These are phyloP conservation scores for Tursiops truncatus DNA, from an alignment of 2,113 vertebrate species.

Conservation along the genomic window DNA sequence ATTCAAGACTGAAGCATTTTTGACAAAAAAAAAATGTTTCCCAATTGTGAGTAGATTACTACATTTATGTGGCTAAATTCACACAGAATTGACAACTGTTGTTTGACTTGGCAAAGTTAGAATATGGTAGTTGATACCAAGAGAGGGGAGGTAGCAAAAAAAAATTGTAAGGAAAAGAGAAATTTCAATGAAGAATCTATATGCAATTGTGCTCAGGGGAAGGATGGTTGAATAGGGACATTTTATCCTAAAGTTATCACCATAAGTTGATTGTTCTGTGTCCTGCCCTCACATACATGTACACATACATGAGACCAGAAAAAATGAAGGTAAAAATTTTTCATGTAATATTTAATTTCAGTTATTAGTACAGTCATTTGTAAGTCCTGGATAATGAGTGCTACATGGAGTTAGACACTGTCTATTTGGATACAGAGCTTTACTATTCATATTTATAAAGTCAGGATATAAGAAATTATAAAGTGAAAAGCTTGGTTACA, in stretches of 20 bases:
- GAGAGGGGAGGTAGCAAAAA: neutral
- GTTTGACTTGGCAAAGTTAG: conserved; percentile 50
- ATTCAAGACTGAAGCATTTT: conserved; percentile 45
- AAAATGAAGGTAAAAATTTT: neutral
- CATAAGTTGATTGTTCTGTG: neutral
- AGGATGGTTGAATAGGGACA: neutral
- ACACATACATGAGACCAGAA: neutral
- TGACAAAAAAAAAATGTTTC: conserved; percentile 20
- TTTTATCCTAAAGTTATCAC: neutral
- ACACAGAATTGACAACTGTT: conserved; percentile 53
- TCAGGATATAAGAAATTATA: neutral
- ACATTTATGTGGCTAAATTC: neutral
- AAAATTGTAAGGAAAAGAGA: neutral
- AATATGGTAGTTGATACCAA: neutral
- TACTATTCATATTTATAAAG: neutral
- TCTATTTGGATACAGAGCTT: neutral
- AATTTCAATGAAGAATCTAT: neutral
- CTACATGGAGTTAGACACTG: neutral
- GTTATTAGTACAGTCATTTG: neutral
- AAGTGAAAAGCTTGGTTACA: neutral
- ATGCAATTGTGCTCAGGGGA: neutral
- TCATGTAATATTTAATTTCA: neutral
- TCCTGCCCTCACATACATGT: neutral
- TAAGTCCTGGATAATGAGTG: neutral
- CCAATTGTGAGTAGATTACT: conserved; percentile 8